Evolutionary conservation across 2,888 invertebrate species (phyloP).

Genomic region (Drosophila tripunctata): DNA sequence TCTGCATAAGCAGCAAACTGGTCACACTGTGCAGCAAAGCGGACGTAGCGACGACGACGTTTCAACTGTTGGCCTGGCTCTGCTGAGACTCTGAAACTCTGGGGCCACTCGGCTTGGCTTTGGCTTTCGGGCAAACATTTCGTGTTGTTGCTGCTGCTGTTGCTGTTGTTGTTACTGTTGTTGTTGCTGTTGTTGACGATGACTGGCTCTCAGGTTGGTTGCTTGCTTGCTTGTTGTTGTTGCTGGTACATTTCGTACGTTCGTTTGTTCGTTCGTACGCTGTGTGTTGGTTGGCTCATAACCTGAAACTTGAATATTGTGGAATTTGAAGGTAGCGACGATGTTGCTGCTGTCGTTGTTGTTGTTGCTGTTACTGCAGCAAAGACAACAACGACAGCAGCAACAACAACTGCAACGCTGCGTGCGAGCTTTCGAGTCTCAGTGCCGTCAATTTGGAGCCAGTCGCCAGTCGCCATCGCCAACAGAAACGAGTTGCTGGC

Average conservation of each 20-base stretch:
- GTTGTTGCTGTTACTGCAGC: slow-evolving; percentile 22
- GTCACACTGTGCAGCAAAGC: slow-evolving; percentile 52
- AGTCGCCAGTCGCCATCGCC: slow-evolving; percentile 52
- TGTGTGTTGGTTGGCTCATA: slow-evolving; percentile 73
- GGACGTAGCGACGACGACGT: slow-evolving; percentile 61
- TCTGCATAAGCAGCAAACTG: background rate
- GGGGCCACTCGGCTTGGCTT: slow-evolving; percentile 66
- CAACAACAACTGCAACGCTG: slow-evolving; percentile 63
- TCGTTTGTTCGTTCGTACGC: slow-evolving; percentile 43
- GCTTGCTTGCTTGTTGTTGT: slow-evolving; percentile 25
- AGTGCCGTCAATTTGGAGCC: slow-evolving; percentile 72
- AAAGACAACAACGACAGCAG: slow-evolving; percentile 30
- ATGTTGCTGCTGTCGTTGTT: slow-evolving; percentile 30
- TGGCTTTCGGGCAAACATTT: slow-evolving; percentile 77
- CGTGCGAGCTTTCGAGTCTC: slow-evolving; percentile 77
- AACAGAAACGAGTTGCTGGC: slow-evolving; percentile 77
- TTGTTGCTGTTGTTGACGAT: slow-evolving; percentile 61
- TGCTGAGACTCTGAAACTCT: slow-evolving; percentile 51
- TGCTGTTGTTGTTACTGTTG: slow-evolving; percentile 30
- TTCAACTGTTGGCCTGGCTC: slow-evolving; percentile 61
- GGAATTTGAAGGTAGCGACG: slow-evolving; percentile 78
- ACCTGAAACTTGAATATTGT: slow-evolving; percentile 80
- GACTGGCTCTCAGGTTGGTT: slow-evolving; percentile 71
- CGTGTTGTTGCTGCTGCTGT: slow-evolving; percentile 40
- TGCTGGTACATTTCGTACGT: slow-evolving; percentile 8